phyloP scores from a whole-genome alignment of 2,113 vertebrate species.

The Tyrannus savana region DNA sequence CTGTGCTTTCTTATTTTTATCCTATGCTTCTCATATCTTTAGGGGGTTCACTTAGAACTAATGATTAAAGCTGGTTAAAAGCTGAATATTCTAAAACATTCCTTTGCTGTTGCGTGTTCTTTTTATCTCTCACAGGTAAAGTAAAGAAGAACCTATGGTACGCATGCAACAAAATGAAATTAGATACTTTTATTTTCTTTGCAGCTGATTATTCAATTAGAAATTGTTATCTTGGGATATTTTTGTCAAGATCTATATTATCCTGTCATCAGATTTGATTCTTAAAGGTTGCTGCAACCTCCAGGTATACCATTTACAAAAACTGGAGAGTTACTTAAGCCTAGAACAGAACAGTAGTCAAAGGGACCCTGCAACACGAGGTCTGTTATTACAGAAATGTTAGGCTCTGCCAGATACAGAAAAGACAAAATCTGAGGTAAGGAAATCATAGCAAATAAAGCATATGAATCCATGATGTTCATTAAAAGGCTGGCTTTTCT shows the following conservation, averaged over 20 bases:
- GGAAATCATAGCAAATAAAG: neutral
- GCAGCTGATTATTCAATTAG: neutral
- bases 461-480: neutral
- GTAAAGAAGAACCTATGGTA: neutral
- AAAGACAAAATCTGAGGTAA: neutral
- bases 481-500: neutral
- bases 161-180: neutral
- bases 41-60: neutral
- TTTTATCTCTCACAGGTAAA: neutral
- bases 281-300: neutral
- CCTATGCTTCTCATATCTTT: neutral
- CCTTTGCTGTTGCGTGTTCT: neutral
- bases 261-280: neutral
- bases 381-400: neutral
- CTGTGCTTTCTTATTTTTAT: neutral
- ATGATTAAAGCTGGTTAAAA: neutral
- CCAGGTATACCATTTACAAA: neutral
- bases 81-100: neutral
- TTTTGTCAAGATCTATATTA: neutral
- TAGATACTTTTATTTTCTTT: neutral
- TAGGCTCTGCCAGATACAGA: neutral
- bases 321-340: neutral
- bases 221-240: neutral
- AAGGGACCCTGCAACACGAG: neutral
- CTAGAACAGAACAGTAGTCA: neutral